A percentile compares a stretch with the other conserved stretches of the same genome.
phyloP scores from a whole-genome alignment of 2,113 vertebrate species.

The Lepus timidus region DNA sequence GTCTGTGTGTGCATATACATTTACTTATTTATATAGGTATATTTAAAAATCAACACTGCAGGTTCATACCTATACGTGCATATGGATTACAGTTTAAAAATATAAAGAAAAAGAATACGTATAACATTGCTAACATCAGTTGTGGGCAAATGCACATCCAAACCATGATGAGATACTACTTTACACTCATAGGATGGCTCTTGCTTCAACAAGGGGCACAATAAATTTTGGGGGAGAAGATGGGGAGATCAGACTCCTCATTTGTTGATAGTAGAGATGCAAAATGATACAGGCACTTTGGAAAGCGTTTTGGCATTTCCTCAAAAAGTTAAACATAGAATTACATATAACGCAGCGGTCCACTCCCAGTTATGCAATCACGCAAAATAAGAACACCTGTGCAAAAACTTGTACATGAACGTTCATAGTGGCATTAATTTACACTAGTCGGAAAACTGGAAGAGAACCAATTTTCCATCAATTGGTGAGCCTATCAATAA shows the following conservation, averaged over 20 bases:
- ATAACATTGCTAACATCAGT: not conserved
- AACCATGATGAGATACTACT: not conserved
- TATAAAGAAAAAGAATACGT: not conserved
- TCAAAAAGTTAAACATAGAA: not conserved
- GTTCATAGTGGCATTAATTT: not conserved
- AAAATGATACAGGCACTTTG: not conserved
- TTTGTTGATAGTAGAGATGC: not conserved
- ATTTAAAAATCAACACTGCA: not conserved
- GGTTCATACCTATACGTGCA: not conserved
- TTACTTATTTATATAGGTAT: not conserved
- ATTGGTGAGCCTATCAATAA: not conserved
- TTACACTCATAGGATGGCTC: not conserved
- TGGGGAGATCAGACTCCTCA: not conserved
- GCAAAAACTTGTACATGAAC: not conserved
- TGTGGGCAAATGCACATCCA: not conserved
- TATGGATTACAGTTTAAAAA: conserved; percentile 13
- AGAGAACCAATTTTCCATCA: not conserved
- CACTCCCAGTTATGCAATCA: not conserved
- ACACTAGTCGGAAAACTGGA: not conserved
- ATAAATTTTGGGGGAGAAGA: not conserved
- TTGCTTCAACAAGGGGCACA: not conserved
- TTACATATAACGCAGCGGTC: not conserved
- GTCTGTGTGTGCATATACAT: no score
- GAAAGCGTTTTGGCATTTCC: not conserved
- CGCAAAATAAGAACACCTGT: not conserved